phyloP scores from a whole-genome alignment of 2,113 vertebrate genomes.

The Arizona elegans region DNA sequence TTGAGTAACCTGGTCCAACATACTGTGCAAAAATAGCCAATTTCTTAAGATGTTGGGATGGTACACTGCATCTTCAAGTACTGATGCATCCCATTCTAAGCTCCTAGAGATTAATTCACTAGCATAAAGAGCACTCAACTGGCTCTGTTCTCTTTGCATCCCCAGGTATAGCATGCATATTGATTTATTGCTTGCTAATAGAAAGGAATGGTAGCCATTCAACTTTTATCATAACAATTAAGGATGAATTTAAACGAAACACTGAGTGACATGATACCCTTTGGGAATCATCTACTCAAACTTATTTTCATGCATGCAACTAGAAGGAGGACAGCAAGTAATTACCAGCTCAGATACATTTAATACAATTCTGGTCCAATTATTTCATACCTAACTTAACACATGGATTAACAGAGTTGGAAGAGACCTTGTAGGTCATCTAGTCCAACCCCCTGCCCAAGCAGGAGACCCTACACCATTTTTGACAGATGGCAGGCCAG shows the following conservation, averaged over 20 bases:
- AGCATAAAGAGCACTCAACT: background rate
- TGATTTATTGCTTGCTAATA: background rate
- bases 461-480: too few relatives aligned
- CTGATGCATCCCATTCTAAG: background rate
- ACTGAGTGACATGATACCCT: background rate
- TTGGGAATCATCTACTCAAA: background rate
- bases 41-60: background rate
- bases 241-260: background rate
- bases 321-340: background rate
- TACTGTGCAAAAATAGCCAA: background rate
- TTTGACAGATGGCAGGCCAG: too few relatives aligned
- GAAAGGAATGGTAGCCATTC: background rate
- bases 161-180: background rate
- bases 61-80: background rate
- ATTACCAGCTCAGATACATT: background rate
- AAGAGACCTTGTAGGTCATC: too few relatives aligned
- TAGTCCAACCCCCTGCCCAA: too few relatives aligned
- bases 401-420: too few relatives aligned
- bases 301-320: fast-evolving
- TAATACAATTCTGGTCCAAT: background rate
- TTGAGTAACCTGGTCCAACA: background rate
- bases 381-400: background rate
- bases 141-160: background rate
- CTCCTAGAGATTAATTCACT: background rate
- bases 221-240: background rate